Base-by-base conservation (phyloP, 2,797 vertebrate genomes). In the Intellagama lesueurii region DNA sequence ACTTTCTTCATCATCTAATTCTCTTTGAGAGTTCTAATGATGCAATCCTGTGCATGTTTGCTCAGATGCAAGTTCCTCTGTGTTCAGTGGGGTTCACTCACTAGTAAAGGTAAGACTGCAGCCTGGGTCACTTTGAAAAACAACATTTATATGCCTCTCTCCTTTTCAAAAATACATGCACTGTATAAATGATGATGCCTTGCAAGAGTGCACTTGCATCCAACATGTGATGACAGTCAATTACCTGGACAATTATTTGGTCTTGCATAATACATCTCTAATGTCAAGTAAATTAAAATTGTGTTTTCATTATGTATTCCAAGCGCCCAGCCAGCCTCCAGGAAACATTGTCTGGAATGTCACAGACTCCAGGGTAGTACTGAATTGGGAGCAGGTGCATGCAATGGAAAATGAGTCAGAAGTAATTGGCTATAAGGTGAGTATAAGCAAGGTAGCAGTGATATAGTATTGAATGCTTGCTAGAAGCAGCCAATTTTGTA, bases 331-430 rank as follows among this genome's bases (percentile, higher is more conserved):
- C 91, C 98, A 98, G 86, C 97, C 98, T 6, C 99, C 98, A 0
- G 97, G 98, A 90, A 99, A 99, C 0, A 95, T 99, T 86, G 95
- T 98, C 94, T 99, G 99, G 99, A 99, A 98, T 78, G 97, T 98
- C 88, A 98, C 98, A 47, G 98, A 98, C 92, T 98, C 98, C n/a
- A 98, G 97, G 47, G 97, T 99, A 26, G 95, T 97, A 8, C 96
- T 99, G 92, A 98, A 97, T 93, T 99, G 99, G 99, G 98, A 99
- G 91, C 98, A 98, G 32, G 98, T 99, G 1, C 97, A 97, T 91
- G 98, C 98, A 26, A 96, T 97, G 96, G 98, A 98, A 95, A 98
- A 98, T 0, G 98, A 99, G 96, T 98, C 99, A 0, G 98, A 98
- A 95, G 99, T 99, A 95, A 98, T 95, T 3, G 99, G 98, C 28